phyloP scores from a whole-genome alignment of 2,113 vertebrate species.

The Dromiciops gliroides region DNA sequence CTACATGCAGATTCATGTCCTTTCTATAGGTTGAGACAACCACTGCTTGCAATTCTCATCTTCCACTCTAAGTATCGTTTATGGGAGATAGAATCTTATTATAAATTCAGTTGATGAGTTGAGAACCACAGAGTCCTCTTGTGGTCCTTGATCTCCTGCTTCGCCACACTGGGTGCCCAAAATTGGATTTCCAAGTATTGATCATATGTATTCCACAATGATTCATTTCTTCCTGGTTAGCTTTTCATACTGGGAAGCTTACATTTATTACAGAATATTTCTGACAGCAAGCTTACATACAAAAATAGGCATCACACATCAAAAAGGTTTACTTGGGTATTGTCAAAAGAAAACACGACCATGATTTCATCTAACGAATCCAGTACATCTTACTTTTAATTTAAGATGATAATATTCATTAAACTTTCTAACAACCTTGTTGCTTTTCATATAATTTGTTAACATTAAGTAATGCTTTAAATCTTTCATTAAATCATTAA shows the following conservation, averaged over 20 bases:
- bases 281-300: background rate
- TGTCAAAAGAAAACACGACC: background rate
- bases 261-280: conserved; percentile 4
- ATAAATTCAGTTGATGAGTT: background rate
- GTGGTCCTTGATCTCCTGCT: background rate
- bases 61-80: no score
- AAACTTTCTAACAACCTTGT: background rate
- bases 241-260: background rate
- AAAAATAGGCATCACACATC: background rate
- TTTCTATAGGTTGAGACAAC: background rate
- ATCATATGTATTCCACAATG: background rate
- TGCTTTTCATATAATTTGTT: conserved; percentile 12
- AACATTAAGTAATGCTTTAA: conserved; percentile 17
- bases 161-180: background rate
- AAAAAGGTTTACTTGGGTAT: background rate
- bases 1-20: background rate
- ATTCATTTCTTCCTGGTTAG: background rate
- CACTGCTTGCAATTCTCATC: background rate
- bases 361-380: background rate
- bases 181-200: background rate
- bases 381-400: background rate
- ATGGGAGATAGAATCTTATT: background rate
- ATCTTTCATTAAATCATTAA: background rate
- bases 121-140: background rate
- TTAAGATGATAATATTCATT: conserved; percentile 6